Evolutionary conservation across 2,113 vertebrate genomes (phyloP).

Genomic region (Cathartes aura): DNA sequence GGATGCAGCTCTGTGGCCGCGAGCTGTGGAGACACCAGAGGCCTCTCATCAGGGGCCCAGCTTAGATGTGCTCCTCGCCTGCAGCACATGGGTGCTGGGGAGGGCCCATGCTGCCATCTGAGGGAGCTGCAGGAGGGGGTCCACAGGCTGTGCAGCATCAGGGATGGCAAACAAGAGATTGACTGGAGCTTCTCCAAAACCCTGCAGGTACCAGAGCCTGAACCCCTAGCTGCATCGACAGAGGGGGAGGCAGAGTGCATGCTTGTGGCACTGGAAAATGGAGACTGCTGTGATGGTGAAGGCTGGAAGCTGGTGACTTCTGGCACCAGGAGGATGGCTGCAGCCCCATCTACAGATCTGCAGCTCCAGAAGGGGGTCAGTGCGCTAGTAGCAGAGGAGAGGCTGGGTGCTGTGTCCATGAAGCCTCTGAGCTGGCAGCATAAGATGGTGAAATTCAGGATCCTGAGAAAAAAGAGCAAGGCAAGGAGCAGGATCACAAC

Average conservation of each 20-base stretch:
- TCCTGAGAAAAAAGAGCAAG: neutral
- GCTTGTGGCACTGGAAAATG: neutral
- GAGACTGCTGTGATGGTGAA: neutral
- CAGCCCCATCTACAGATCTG: neutral
- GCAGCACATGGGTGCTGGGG: neutral
- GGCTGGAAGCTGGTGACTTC: neutral
- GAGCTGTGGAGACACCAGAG: neutral
- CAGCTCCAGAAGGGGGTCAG: neutral
- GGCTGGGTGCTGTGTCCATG: neutral
- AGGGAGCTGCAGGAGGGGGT: neutral
- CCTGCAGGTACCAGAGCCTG: neutral
- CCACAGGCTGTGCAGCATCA: neutral
- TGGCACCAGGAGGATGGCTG: neutral
- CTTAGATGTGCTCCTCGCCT: accelerated
- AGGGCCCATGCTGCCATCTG: neutral
- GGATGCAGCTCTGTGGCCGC: neutral
- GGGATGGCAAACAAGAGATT: neutral
- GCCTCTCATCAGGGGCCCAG: neutral
- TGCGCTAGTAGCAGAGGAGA: neutral
- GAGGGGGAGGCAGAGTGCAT: neutral
- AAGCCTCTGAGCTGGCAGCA: neutral
- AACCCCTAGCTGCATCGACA: accelerated
- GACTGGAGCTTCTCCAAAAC: neutral
- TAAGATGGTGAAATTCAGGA: neutral
- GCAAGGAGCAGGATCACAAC: neutral